These are phyloP conservation scores for Isichthys henryi DNA, from an alignment of 2,113 vertebrate genomes.

Conservation along the genomic window DNA sequence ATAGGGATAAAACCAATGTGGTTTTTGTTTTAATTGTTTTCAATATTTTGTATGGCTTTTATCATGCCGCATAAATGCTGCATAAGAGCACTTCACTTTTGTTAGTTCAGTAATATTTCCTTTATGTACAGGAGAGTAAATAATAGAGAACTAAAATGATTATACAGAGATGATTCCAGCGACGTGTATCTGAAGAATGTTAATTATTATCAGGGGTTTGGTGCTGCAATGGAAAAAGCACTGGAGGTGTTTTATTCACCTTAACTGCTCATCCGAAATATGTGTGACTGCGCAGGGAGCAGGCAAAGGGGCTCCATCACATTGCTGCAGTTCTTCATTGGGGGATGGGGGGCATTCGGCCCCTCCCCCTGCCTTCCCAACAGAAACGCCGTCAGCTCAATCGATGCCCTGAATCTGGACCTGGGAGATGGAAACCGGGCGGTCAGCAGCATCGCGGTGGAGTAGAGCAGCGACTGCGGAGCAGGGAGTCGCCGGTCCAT, in stretches of 20 bases:
- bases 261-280: not conserved
- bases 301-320: not conserved
- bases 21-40: not conserved
- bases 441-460: not conserved
- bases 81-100: not conserved
- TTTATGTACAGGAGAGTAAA: not conserved
- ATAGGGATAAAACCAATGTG: not conserved
- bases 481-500: not conserved
- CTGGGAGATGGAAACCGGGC: not conserved
- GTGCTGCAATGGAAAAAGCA: not conserved
- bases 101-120: not conserved
- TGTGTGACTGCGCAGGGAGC: not conserved
- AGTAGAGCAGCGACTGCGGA: not conserved
- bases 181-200: not conserved
- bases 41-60: not conserved
- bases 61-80: not conserved
- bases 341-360: not conserved
- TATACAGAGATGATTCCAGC: not conserved
- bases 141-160: not conserved
- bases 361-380: not conserved
- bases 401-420: constrained; percentile 12
- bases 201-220: not conserved
- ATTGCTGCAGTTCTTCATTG: not conserved
- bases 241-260: not conserved
- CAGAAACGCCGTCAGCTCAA: constrained; percentile 8